These are phyloP conservation scores for Bellardia pandia DNA, from an alignment of 2,888 invertebrate genomes.

Conservation along the genomic window DNA sequence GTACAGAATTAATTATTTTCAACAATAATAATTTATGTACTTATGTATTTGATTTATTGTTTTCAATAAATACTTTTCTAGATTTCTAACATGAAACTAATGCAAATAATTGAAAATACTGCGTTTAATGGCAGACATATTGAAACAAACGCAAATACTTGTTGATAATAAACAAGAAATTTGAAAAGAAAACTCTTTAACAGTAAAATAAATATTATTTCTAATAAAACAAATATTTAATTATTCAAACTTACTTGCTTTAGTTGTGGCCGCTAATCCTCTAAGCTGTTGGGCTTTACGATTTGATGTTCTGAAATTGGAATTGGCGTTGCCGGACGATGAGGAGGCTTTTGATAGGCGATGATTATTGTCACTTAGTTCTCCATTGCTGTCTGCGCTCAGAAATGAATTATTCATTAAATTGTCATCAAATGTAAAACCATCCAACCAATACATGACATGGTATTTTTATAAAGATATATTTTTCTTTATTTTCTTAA, in stretches of 20 bases:
- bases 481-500: constrained; percentile 4
- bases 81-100: not conserved
- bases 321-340: constrained; percentile 18
- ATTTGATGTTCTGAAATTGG: constrained; percentile 65
- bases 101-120: not conserved
- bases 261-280: constrained; percentile 73
- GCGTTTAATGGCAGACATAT: not conserved
- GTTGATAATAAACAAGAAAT: constrained; percentile 28
- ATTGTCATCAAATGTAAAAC: constrained; percentile 82
- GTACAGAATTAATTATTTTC: not conserved
- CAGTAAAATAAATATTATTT: constrained; percentile 34
- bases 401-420: constrained; percentile 81
- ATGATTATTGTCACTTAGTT: constrained; percentile 80
- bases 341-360: constrained; percentile 74
- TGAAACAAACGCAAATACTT: constrained; percentile 49
- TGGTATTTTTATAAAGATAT: constrained; percentile 71
- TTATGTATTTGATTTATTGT: constrained; percentile 38
- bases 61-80: constrained; percentile 1
- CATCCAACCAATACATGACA: constrained; percentile 83
- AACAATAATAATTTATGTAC: constrained; percentile 4
- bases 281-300: constrained; percentile 65
- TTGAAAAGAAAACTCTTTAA: not conserved
- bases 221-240: not conserved
- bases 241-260: constrained; percentile 81
- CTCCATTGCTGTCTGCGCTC: constrained; percentile 80